These are phyloP conservation scores for Horisme vitalbata DNA, from an alignment of 2,888 invertebrate species.

Conservation along the genomic window DNA sequence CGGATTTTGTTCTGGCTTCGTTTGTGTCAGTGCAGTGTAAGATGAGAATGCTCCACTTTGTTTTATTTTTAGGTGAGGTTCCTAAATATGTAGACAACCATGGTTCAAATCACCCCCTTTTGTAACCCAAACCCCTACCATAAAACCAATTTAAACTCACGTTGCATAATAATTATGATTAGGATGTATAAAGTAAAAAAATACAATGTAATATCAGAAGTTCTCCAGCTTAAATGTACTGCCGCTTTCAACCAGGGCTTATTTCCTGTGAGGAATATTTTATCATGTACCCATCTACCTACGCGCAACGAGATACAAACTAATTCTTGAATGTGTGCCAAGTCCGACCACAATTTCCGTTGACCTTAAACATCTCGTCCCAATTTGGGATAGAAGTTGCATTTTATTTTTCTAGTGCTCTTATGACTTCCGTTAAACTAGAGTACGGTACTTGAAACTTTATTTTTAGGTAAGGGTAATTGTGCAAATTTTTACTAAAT, in stretches of 20 bases:
- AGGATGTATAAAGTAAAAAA: too few relatives aligned
- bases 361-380: constrained; percentile 45
- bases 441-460: background rate
- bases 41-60: too few relatives aligned
- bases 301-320: constrained; percentile 36
- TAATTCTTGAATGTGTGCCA: constrained; percentile 56
- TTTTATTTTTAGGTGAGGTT: too few relatives aligned
- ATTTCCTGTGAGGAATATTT: constrained; percentile 34
- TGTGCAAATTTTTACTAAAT: too few relatives aligned
- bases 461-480: background rate
- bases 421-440: constrained; percentile 9
- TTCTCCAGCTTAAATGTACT: constrained; percentile 8
- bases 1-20: too few relatives aligned
- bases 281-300: constrained; percentile 32
- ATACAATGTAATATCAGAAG: constrained; percentile 10
- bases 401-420: constrained; percentile 21
- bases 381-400: constrained; percentile 41
- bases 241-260: constrained; percentile 18
- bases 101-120: too few relatives aligned
- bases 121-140: too few relatives aligned
- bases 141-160: too few relatives aligned
- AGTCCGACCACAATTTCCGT: constrained; percentile 44
- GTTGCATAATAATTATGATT: too few relatives aligned
- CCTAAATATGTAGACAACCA: too few relatives aligned
- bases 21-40: too few relatives aligned